Base-by-base conservation (phyloP, 2,888 invertebrate genomes). In the Xestia rhomboidea region DNA sequence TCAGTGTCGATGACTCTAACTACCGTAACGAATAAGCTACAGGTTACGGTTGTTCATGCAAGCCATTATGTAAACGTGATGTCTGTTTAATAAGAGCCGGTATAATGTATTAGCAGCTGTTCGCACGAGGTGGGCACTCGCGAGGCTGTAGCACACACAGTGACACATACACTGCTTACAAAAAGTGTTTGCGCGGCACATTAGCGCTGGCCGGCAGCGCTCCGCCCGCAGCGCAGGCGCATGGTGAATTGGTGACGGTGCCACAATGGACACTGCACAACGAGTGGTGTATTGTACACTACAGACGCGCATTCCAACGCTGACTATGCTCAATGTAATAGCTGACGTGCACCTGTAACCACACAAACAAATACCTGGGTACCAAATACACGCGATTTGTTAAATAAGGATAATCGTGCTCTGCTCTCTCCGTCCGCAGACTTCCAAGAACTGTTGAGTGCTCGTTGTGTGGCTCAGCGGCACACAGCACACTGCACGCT, bases 151-250 rank as follows among this genome's bases (percentile, higher is more conserved):
- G n/a, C 44, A 41, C 64, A 34, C 60, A 1, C 21, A 34, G 4
- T 62, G 30, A 62, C 21, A 60, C 46, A 30, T 51, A 38, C 46
- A n/a, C 15, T 49, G 21, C 11, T n/a, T 49, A 62, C n/a, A 24
- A 70, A 30, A 24, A 67, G 34, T 74, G 85, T 85, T 82, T 69
- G 73, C 84, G 80, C 69, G 51, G 73, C 80, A 80, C 69, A 83
- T 80, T 86, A 78, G 83, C 83, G 68, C 63, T 18, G 54, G n/a
- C 38, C 46, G n/a, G 51, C 27, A 44, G 57, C 70, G 38, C 34
- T 24, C 21, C 38, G 67, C 41, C 41, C 57, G 30, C 27, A n/a
- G 57, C 15, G 30, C 30, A 18, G 34, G 62, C 49, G 21, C 76
- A 41, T n/a, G 18, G 13, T 18, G 60, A 10, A 18, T 41, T n/a